phyloP scores from a whole-genome alignment of 1,140 invertebrate genomes.

The Brachionus rotundiformis region DNA sequence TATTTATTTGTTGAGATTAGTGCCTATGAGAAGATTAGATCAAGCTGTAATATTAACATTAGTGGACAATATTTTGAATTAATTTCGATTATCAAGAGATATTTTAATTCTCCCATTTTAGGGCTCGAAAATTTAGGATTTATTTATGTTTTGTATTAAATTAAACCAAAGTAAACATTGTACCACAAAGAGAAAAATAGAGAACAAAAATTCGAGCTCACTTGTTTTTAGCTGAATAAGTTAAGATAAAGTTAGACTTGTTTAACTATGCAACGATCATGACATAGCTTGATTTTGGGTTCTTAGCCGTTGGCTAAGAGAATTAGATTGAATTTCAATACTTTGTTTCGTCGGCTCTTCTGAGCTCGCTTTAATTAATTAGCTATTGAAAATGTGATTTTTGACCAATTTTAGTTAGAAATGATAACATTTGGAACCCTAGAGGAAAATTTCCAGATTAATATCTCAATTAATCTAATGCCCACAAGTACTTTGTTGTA shows the following conservation, averaged over 20 bases:
- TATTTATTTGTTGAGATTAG: constrained; percentile 11
- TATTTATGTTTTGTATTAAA: constrained; percentile 17
- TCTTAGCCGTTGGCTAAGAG: not conserved
- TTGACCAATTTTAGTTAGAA: not conserved
- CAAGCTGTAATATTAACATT: constrained; percentile 19
- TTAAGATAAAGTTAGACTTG: not conserved
- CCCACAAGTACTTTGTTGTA: no score
- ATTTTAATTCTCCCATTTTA: not conserved
- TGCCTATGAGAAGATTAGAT: constrained; percentile 7
- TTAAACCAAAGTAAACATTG: constrained; percentile 10
- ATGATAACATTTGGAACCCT: not conserved
- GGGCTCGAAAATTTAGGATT: not conserved
- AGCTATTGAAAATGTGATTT: not conserved
- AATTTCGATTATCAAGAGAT: constrained; percentile 13
- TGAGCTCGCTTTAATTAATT: not conserved
- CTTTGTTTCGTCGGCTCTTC: not conserved
- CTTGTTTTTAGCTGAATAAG: not conserved
- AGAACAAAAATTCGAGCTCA: not conserved
- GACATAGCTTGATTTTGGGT: not conserved
- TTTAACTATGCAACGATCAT: constrained; percentile 6
- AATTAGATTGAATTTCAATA: not conserved
- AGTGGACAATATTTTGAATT: constrained; percentile 9
- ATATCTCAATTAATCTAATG: not conserved
- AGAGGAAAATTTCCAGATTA: not conserved
- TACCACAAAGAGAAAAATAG: not conserved